Evolutionary conservation across 1,140 invertebrate genomes (phyloP).

Genomic region (Drosophila parabipectinata): DNA sequence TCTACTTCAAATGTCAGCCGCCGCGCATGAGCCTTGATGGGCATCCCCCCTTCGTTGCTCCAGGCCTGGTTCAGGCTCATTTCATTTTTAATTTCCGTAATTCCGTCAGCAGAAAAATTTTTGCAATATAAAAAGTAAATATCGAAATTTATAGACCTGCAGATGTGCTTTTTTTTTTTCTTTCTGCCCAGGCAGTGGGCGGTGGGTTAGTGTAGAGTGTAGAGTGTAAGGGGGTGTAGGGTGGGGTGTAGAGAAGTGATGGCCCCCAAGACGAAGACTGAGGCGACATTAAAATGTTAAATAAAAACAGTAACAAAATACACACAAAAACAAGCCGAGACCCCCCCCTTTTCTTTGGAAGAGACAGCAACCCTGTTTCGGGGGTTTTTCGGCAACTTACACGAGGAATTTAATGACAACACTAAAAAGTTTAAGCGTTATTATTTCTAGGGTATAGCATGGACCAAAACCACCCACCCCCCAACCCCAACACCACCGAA

Average conservation of each 20-base stretch:
- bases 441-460: constrained; percentile 80
- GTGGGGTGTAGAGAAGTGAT: not conserved
- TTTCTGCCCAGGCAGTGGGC: too few relatives aligned
- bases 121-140: constrained; percentile 84
- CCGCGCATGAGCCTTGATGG: constrained; percentile 64
- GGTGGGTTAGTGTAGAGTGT: constrained; percentile 40
- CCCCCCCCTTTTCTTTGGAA: not conserved
- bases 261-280: constrained; percentile 31
- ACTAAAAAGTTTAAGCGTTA: constrained; percentile 84
- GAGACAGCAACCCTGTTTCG: too few relatives aligned
- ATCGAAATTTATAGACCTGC: constrained; percentile 84
- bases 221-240: not conserved
- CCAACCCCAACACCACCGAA: constrained; percentile 8
- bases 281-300: constrained; percentile 82
- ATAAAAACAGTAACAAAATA: constrained; percentile 81
- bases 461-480: not conserved
- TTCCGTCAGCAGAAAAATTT: constrained; percentile 84
- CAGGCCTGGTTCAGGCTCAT: constrained; percentile 68
- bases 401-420: constrained; percentile 84
- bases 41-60: not conserved
- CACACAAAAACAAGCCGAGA: constrained; percentile 63
- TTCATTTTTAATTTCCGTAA: constrained; percentile 84
- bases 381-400: constrained; percentile 66
- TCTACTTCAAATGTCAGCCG: constrained; percentile 60
- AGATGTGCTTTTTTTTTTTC: constrained; percentile 51